Base-by-base conservation (phyloP, 2,113 vertebrate genomes). In the Hippopotamus amphibius region DNA sequence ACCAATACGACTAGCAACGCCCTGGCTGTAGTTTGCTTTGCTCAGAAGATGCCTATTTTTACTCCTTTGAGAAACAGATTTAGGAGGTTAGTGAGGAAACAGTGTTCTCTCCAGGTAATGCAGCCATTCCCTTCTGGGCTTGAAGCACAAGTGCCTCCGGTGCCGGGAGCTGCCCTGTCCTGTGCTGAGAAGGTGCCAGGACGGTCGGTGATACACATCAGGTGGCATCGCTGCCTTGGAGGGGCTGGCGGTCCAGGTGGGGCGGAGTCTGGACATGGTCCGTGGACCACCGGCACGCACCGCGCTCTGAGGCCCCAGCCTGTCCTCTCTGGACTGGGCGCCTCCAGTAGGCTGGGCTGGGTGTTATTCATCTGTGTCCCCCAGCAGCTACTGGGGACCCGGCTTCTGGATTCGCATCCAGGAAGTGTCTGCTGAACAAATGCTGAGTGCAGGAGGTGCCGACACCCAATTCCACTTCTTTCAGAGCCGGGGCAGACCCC, bases 271-370 rank as follows among this genome's bases (percentile, higher is more conserved):
- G 30, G 4, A 0, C 55, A 3, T 0, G 3, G 16, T 33, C 43
- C 0, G 1, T 3, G 37, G 48, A 3, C 21, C 0, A 14, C 2
- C 41, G 0, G 0, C 6, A 15, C 0, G 4, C 21, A 15, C 7
- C 3, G 0, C 66, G 13, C 30, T 0, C 3, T 4, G 43, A 8
- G 2, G 3, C 41, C 30, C 26, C 2, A 1, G 2, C 50, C 79
- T 57, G 15, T 69, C 21, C 57, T 50, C 8, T 55, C n/a, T 43
- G 4, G n/a, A 1, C 8, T 4, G 3, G 41, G 55, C 55, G 46
- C 30, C 14, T 19, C 55, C 30, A 30, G 5, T 24, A 2, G 13
- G 2, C 10, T 9, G 33, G 48, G 17, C 0, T n/a, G 43, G 43
- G 13, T 5, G 26, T 41, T 14, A 6, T 0, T 15, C 30, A 8